Evolutionary conservation across 2,797 vertebrate species (phyloP).

Genomic region (Borostomias antarcticus): DNA sequence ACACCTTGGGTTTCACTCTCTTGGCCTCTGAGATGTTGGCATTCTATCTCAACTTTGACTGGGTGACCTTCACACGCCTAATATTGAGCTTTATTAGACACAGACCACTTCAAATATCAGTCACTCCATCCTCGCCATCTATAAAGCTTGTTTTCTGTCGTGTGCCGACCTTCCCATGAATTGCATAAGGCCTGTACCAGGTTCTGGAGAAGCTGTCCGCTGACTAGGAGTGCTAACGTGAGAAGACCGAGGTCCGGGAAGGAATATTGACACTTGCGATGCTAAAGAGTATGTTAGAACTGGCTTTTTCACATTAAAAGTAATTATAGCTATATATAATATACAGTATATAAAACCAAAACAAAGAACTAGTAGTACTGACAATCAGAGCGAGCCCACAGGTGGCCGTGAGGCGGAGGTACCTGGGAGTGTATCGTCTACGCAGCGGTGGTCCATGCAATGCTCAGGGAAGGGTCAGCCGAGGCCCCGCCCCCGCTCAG

Average conservation of each 20-base stretch:
- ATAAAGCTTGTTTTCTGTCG: constrained; percentile 23
- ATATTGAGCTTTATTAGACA: constrained; percentile 24
- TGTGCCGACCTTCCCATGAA: constrained; percentile 52
- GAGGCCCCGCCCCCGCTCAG: constrained; percentile 32
- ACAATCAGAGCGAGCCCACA: constrained; percentile 42
- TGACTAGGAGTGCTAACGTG: constrained; percentile 39
- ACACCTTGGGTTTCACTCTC: constrained; percentile 61
- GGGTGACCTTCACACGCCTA: constrained; percentile 34
- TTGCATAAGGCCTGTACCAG: constrained; percentile 78
- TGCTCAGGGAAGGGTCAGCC: constrained; percentile 56
- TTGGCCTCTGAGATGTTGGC: constrained; percentile 36
- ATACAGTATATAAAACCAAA: constrained; percentile 31
- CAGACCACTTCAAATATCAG: constrained; percentile 6
- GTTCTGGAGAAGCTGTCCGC: constrained; percentile 52
- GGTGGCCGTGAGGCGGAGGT: constrained; percentile 15
- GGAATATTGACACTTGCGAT: constrained; percentile 51
- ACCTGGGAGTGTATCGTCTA: constrained; percentile 22
- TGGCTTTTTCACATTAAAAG: constrained; percentile 56
- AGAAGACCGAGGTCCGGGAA: constrained; percentile 58
- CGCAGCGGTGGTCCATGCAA: constrained; percentile 60
- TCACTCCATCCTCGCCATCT: constrained; percentile 24
- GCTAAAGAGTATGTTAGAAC: constrained; percentile 48
- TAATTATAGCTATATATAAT: constrained; percentile 51
- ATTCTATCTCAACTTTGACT: constrained; percentile 35
- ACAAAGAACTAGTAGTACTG: constrained; percentile 51